A percentile compares a stretch with the other conserved stretches of the same genome.
phyloP scores from a whole-genome alignment of 2,113 vertebrate species.

The Stigmatopora nigra region DNA sequence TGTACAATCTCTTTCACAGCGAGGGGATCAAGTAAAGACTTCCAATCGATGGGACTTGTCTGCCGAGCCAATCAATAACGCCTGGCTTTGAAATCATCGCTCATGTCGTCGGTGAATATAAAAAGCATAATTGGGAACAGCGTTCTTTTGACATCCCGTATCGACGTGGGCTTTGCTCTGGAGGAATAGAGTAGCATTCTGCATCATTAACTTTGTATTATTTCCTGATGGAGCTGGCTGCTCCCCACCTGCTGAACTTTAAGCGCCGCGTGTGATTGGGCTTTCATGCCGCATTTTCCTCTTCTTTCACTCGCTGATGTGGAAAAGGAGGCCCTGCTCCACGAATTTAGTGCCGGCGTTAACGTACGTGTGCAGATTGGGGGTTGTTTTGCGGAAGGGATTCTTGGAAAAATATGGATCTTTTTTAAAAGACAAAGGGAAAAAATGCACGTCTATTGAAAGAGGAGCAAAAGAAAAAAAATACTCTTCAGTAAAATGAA shows the following conservation, averaged over 20 bases:
- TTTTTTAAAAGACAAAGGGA: no score
- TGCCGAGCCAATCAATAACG: conserved; percentile 76
- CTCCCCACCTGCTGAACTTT: conserved; percentile 64
- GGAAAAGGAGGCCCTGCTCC: conserved; percentile 50
- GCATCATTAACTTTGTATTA: conserved; percentile 78
- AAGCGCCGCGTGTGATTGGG: conserved; percentile 64
- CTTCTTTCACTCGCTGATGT: conserved; percentile 48
- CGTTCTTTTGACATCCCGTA: conserved; percentile 72
- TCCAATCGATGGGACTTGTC: conserved; percentile 79
- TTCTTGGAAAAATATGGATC: no score
- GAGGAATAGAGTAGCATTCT: conserved; percentile 72
- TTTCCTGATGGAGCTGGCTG: conserved; percentile 70
- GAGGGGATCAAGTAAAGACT: conserved; percentile 58
- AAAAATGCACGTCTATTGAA: no score
- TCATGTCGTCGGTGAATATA: conserved; percentile 70
- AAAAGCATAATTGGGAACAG: conserved; percentile 75
- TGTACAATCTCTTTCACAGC: conserved; percentile 62
- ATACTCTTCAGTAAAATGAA: no score
- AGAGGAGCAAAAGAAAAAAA: no score
- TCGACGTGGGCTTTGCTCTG: conserved; percentile 69
- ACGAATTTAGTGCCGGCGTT: conserved; percentile 53
- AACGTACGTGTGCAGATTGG: not conserved
- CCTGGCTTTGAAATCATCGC: conserved; percentile 73
- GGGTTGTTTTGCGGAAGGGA: no score
- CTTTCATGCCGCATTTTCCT: conserved; percentile 63